Base-by-base conservation (phyloP, 2,113 vertebrate species). In the Menidia beryllina region DNA sequence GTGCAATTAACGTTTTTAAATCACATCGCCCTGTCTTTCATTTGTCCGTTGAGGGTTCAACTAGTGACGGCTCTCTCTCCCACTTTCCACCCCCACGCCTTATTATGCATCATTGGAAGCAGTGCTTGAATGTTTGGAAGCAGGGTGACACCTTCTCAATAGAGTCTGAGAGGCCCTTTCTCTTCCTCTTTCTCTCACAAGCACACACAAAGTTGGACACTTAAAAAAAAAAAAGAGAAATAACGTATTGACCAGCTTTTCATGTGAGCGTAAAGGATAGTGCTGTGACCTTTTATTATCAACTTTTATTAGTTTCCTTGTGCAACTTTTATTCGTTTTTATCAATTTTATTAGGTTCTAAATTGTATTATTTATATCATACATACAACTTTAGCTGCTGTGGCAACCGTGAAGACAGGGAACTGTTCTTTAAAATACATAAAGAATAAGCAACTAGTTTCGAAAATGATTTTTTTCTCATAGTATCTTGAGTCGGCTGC, bases 61-160 rank as follows among this genome's bases (percentile, higher is more conserved):
- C 61, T 75, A 67, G 17, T 51, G 62, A 65, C 24, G 0, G 17
- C 53, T 71, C 54, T 55, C 53, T 10, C 3, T 71, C 21, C 68
- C 62, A 17, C 36, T 55, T 20, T 49, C 43, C 27, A 50, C 74
- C 75, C 76, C 69, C 80, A 34, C 26, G n/a, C 9, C 21, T 69
- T 53, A 62, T 78, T 86, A 67, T 85, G 79, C 45, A 60, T 76
- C 72, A 76, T 9, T 77, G 75, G 79, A 75, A 26, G 66, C 77
- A 53, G 53, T n/a, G 51, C 72, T 62, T 69, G 72, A 82, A 76
- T 72, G 73, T 85, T 82, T 88, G 68, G 73, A 82, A 79, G 71
- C 71, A 75, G 66, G 45, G 75, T 79, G 84, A 85, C 78, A 81
- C 63, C 51, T 59, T 72, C 66, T 91, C 76, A 88, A 85, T 71